These are phyloP conservation scores for Glaucidium brasilianum DNA, from an alignment of 2,113 vertebrate species.

Conservation along the genomic window DNA sequence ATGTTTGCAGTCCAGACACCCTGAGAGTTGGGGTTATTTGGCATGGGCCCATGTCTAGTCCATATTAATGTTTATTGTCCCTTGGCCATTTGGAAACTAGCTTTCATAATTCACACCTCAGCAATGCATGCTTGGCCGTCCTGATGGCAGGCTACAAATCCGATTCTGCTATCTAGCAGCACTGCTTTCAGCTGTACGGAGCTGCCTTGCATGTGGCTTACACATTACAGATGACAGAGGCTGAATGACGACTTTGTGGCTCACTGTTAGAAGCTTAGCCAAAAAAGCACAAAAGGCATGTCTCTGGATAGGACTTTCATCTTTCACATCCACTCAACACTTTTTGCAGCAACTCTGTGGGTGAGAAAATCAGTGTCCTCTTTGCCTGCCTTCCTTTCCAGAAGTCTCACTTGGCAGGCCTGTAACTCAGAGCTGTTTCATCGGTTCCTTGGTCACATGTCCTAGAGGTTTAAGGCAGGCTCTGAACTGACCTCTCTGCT, in stretches of 20 bases:
- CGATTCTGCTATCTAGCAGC: not conserved
- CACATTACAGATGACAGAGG: not conserved
- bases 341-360: not conserved
- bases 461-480: not conserved
- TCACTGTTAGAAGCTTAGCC: not conserved
- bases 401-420: conserved; percentile 74
- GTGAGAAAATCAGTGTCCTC: not conserved
- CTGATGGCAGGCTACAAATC: not conserved
- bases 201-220: not conserved
- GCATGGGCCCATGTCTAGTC: not conserved
- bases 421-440: conserved; percentile 79
- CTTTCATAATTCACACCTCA: conserved; percentile 31
- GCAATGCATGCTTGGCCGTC: not conserved
- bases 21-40: conserved; percentile 3
- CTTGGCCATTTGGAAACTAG: conserved; percentile 36
- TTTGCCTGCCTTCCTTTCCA: not conserved
- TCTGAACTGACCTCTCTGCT: conserved; percentile 78
- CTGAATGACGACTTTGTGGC: not conserved
- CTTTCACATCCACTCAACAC: not conserved
- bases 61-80: conserved; percentile 32
- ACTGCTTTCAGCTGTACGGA: not conserved
- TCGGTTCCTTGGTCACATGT: conserved; percentile 35
- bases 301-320: conserved; percentile 2
- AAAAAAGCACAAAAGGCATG: not conserved
- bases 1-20: conserved; percentile 23